A percentile compares a stretch with the other conserved stretches of the same genome.
Conservation (phyloP, 2,113 vertebrate species). For the Antennarius striatus region DNA sequence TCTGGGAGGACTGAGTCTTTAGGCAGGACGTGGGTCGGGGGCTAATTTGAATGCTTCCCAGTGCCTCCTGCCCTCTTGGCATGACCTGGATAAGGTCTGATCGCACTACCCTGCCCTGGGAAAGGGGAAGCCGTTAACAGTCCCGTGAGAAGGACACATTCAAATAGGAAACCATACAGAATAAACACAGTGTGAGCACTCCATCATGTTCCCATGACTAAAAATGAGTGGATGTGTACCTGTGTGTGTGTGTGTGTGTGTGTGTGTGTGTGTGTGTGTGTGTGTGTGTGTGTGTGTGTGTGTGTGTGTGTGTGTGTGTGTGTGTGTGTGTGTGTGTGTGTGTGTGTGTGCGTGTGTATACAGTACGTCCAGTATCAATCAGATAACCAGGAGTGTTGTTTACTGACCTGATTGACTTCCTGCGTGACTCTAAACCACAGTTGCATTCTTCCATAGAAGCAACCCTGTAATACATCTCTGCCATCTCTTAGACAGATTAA, state of each 20-base stretch:
- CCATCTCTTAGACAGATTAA: too few relatives aligned
- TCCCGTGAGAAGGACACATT: slow-evolving; percentile 77
- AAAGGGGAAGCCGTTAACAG: slow-evolving; percentile 81
- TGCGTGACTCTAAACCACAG: slow-evolving; percentile 41
- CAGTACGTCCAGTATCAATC: slow-evolving; percentile 47
- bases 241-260: slow-evolving; percentile 23
- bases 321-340: slow-evolving; percentile 35
- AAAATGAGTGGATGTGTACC: slow-evolving; percentile 58
- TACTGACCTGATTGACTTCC: slow-evolving; percentile 48
- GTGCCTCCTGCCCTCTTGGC: slow-evolving; percentile 61
- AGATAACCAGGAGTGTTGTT: slow-evolving; percentile 54
- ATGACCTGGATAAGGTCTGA: slow-evolving; percentile 68
- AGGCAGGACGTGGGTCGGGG: slow-evolving; percentile 9
- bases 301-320: slow-evolving; percentile 29
- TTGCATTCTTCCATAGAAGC: slow-evolving; percentile 18
- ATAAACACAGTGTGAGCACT: slow-evolving; percentile 69
- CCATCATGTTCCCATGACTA: slow-evolving; percentile 75
- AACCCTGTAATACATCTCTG: neutral
- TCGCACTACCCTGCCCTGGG: slow-evolving; percentile 69
- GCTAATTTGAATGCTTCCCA: slow-evolving; percentile 32
- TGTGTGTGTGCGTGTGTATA: slow-evolving; percentile 19
- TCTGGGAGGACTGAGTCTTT: slow-evolving; percentile 36
- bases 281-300: slow-evolving; percentile 21
- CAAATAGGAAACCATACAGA: slow-evolving; percentile 77
- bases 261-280: slow-evolving; percentile 2